Evolutionary conservation across 2,888 invertebrate species (phyloP), one percentile per base, ranked within the genome.

Genomic region (Caenorhabditis becei): DNA sequence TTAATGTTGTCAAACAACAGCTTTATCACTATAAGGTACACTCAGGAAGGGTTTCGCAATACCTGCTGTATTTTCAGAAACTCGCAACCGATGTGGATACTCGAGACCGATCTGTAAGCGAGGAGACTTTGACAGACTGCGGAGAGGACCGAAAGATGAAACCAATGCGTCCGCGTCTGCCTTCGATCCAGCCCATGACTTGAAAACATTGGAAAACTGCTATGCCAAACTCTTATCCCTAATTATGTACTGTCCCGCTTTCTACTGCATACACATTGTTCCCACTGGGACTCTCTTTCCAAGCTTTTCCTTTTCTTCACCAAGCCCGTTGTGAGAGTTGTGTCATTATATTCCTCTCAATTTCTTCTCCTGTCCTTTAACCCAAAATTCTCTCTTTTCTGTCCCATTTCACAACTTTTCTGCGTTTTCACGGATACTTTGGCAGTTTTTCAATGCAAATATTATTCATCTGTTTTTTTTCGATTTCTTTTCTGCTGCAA

Each of bases 101-200:
- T 26, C 70, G 83, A 20, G 88, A 87, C 58, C 77, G 88, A 16
- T 86, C 88, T 14, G 89, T 87, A 10, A 87, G 87, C 56, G 89
- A 89, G 59, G 89, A 89, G 54, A 89, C 89, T 7, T 79, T 89
- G 8, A 89, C 88, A 11, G 89, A 89, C 16, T 44, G 51, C 24
- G 69, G 53, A 14, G 84, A 86, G 8, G 86, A 85, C 20, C 69
- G 85, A 4, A 85, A 80, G 53, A 56, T 83, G 47, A 69, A 86
- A 35, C 84, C 85, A 11, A 85, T 82, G 54, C 72, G 85, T 10
- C 82, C 77, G 47, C 70, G 81, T 41, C 77, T 85, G 4, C 84
- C 86, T 14, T 85, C 84, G 5, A 85, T 87, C 20, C 84, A 84
- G 41, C 84, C 87, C 24, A 78, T 84, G 62, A 81, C 84, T 35